Base-by-base conservation (phyloP, 2,113 vertebrate species). In the Cariama cristata region DNA sequence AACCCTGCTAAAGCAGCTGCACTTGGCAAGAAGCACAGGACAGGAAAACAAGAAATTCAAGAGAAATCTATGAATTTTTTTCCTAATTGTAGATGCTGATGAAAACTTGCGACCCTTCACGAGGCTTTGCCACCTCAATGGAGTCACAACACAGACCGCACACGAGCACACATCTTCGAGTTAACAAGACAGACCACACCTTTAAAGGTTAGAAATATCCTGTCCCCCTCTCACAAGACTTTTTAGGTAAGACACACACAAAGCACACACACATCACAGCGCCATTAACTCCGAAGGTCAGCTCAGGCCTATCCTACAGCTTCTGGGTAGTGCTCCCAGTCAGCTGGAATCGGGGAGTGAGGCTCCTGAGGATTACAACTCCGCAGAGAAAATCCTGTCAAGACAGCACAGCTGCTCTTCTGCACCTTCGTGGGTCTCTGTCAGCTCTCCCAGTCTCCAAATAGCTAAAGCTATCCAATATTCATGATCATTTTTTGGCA, bases 41-140 rank as follows among this genome's bases (percentile, higher is more conserved):
- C 45, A 80, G 12, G 60, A 71, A 81, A 88, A 38, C 30, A 47
- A 17, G 33, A 59, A 90, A 79, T 4, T 21, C 12, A 24, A 80
- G 20, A 44, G 19, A 80, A 80, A 62, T 27, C 38, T 38, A 19
- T 6, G 6, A 17, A 4, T 1, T 1, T 69, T 55, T 62, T 88
- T 84, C 75, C 84, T 95, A 96, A 96, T 68, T 86, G 91, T 71
- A 88, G 82, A 93, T 85, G 87, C 86, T 92, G 77, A 80, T 45
- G 88, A 96, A 86, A 93, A 95, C 44, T 64, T 80, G 72, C 18
- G 26, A 92, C 40, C 47, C 45, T 76, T 59, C 26, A 64, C 4
- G 8, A 95, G 12, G 32, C 33, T 85, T 81, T 91, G 86, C 58
- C 64, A 83, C 55, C 76, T 76, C 88, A 50, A 4, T 22, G 21